Percentiles rank a stretch among this genome's conserved stretches.
These are phyloP conservation scores for Lasiurus borealis DNA, from an alignment of 2,113 vertebrate species.

Conservation along the genomic window DNA sequence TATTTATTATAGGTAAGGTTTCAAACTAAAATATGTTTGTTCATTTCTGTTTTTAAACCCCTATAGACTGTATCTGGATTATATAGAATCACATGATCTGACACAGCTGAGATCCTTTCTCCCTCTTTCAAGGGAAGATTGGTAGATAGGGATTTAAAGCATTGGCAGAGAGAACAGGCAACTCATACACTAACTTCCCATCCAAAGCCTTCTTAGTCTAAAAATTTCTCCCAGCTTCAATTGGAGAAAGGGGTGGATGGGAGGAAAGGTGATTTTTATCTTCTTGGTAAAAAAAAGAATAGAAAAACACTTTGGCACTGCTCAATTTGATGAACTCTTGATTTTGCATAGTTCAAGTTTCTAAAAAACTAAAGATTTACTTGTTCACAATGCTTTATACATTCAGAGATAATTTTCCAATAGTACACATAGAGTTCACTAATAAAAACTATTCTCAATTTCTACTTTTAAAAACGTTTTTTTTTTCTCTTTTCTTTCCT, in stretches of 20 bases:
- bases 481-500: background rate
- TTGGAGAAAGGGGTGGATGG: background rate
- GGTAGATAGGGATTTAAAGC: slow-evolving; percentile 77
- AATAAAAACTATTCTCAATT: slow-evolving; percentile 11
- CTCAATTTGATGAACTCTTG: slow-evolving; percentile 57
- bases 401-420: background rate
- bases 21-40: slow-evolving; percentile 44
- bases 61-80: background rate
- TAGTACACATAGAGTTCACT: background rate
- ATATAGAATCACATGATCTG: slow-evolving; percentile 39
- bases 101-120: slow-evolving; percentile 39
- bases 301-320: background rate
- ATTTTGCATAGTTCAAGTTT: slow-evolving; percentile 73
- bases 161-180: slow-evolving; percentile 42
- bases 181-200: slow-evolving; percentile 65
- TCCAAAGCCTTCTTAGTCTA: slow-evolving; percentile 62
- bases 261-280: background rate
- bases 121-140: slow-evolving; percentile 26
- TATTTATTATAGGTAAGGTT: slow-evolving; percentile 23
- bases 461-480: background rate
- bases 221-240: slow-evolving; percentile 23
- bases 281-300: slow-evolving; percentile 23
- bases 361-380: slow-evolving; percentile 70
- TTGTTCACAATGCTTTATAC: background rate
- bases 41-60: slow-evolving; percentile 60